These are phyloP conservation scores for Labrus mixtus DNA, from an alignment of 2,113 vertebrate genomes.

Conservation along the genomic window DNA sequence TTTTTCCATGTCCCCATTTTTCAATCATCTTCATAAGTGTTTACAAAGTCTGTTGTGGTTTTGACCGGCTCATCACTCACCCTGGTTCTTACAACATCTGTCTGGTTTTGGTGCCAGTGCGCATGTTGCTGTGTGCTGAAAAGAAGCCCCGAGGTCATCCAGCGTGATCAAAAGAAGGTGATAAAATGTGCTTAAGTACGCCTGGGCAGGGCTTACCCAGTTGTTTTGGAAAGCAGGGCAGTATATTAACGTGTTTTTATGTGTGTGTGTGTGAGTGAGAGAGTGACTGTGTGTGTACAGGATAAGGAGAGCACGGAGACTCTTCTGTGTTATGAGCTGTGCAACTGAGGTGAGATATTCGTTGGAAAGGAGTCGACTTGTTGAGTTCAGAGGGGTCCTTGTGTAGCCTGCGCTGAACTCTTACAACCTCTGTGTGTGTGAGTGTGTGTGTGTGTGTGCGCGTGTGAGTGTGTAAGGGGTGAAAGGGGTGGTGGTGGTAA, in stretches of 20 bases:
- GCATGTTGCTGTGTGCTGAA: slow-evolving; percentile 51
- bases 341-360: slow-evolving; percentile 69
- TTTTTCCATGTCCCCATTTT: slow-evolving; percentile 48
- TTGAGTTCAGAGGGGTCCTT: slow-evolving; percentile 79
- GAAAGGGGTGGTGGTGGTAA: slow-evolving; percentile 55
- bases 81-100: slow-evolving; percentile 65
- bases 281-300: slow-evolving; percentile 24
- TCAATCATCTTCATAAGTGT: slow-evolving; percentile 42
- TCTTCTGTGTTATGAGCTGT: slow-evolving; percentile 63
- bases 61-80: slow-evolving; percentile 56
- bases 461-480: slow-evolving; percentile 36
- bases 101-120: slow-evolving; percentile 61
- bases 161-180: slow-evolving; percentile 66
- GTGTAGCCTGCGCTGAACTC: slow-evolving; percentile 78
- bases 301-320: slow-evolving; percentile 57
- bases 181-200: slow-evolving; percentile 50
- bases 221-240: slow-evolving; percentile 62
- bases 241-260: slow-evolving; percentile 45
- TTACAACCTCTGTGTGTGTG: slow-evolving; percentile 58
- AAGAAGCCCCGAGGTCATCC: slow-evolving; percentile 53
- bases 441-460: slow-evolving; percentile 30
- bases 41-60: slow-evolving; percentile 66
- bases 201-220: slow-evolving; percentile 26
- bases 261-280: slow-evolving; percentile 23
- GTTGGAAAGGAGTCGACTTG: slow-evolving; percentile 68